Evolutionary conservation across 2,888 invertebrate species (phyloP).

Genomic region (Nemotelus pantherinus): DNA sequence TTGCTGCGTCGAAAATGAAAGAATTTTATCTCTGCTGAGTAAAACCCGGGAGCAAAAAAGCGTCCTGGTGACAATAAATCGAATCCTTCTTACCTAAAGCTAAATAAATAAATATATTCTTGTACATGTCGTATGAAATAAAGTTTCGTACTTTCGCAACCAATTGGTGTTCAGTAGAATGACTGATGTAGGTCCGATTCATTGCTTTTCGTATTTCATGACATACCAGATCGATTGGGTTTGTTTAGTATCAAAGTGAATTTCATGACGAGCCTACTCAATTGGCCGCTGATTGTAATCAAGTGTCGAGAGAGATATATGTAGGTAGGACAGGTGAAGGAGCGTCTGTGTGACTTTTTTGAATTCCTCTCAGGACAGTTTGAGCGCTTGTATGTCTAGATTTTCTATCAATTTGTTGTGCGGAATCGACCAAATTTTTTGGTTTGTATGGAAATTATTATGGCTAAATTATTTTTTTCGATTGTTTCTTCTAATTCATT

Average conservation of each 20-base stretch:
- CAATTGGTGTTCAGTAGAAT: neutral
- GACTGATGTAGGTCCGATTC: neutral
- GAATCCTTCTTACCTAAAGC: slow-evolving; percentile 12
- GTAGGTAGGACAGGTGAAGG: too few species aligned
- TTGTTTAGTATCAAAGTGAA: neutral
- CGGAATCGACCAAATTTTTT: too few species aligned
- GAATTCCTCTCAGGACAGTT: too few species aligned
- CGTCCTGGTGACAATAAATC: neutral
- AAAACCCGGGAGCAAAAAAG: neutral
- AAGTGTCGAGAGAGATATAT: too few species aligned
- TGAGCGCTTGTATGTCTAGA: too few species aligned
- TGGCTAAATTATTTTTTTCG: too few species aligned
- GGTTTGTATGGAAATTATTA: too few species aligned
- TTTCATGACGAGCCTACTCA: neutral
- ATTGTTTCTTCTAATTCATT: too few species aligned
- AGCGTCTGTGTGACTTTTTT: too few species aligned
- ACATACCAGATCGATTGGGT: neutral
- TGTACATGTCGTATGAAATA: slow-evolving; percentile 24
- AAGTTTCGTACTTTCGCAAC: neutral
- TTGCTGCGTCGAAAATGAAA: slow-evolving; percentile 4
- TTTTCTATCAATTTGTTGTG: too few species aligned
- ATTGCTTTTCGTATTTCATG: neutral
- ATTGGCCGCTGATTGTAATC: too few species aligned
- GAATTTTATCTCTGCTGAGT: neutral
- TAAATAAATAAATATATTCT: slow-evolving; percentile 37